Evolutionary conservation across 2,113 vertebrate species (phyloP), one percentile per base, ranked within the genome.

Genomic region (Anolis sagrei): DNA sequence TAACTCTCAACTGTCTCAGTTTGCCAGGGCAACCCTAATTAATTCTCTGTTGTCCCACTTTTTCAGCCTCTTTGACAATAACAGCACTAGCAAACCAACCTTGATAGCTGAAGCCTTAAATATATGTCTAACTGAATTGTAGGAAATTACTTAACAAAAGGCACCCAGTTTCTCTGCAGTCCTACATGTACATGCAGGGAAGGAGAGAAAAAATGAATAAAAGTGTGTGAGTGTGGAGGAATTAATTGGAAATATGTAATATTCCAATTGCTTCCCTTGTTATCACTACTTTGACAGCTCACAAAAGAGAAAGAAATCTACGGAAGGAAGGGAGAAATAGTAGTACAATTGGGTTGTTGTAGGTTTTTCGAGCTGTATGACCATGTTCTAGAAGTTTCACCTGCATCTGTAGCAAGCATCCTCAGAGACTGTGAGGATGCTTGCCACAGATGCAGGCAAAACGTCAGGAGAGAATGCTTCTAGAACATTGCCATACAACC

Each of bases 241-340:
- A 44, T 14, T 76, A 14, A 49, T 27, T 82, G 44, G 48, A 29
- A 32, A 48, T 64, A n/a, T 44, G 39, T 44, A 44, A 44, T n/a
- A 34, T 76, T 61, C 29, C 7, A 64, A 34, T 49, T 27, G 66
- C 16, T 21, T 32, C 82, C 54, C 8, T 79, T 21, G 7, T 34
- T n/a, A 7, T 64, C 6, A 14, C 18, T n/a, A 61, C 51, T 14
- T 19, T 74, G 81, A 74, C 19, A 11, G 21, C 48, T n/a, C 23
- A 49, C 58, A 76, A 84, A 66, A 76, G 39, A 84, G 70, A 62
- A 83, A 75, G 39, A 44, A 44, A 34, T 29, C 19, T 39, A 80
- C 48, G 27, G 2, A 16, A 27, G 58, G 14, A 14, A 69, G 29
- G 29, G 76, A 76, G 2, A 44, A 76, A 64, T 23, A 36, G 21